phyloP scores from a whole-genome alignment of 1,140 invertebrate genomes.

The Adelges cooleyi region DNA sequence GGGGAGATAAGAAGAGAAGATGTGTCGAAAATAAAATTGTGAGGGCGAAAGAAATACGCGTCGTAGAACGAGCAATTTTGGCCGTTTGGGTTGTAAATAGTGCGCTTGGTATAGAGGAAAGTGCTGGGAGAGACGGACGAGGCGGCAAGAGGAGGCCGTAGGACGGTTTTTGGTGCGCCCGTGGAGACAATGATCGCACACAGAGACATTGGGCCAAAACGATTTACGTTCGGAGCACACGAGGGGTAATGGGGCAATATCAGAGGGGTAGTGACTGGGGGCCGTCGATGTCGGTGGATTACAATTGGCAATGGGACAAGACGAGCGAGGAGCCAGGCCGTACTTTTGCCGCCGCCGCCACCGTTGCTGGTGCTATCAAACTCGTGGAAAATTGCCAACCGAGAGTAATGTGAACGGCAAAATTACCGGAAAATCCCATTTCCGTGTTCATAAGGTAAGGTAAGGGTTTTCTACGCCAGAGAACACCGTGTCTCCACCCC shows the following conservation, averaged over 20 bases:
- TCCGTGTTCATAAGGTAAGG: constrained; percentile 13
- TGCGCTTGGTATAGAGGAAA: too few species aligned
- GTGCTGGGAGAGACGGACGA: not conserved
- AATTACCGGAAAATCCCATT: constrained; percentile 27
- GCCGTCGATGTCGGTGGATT: not conserved
- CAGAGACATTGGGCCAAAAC: constrained; percentile 26
- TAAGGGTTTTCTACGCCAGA: not conserved
- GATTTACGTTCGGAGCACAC: not conserved
- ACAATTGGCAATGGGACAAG: constrained; percentile 25
- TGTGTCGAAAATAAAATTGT: not conserved
- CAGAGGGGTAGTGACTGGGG: not conserved
- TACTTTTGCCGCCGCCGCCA: too few species aligned
- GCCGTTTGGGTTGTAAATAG: not conserved
- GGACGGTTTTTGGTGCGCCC: not conserved
- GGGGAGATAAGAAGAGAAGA: too few species aligned
- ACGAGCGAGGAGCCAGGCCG: not conserved
- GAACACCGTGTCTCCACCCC: too few species aligned
- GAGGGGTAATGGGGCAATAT: not conserved
- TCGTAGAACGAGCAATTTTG: not conserved
- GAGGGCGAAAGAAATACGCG: not conserved
- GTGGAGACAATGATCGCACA: constrained; percentile 18
- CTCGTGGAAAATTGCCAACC: constrained; percentile 21
- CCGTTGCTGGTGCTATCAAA: not conserved
- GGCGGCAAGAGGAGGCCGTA: not conserved
- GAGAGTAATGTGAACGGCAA: constrained; percentile 15